Percentiles rank a stretch among this genome's conserved stretches.
Evolutionary conservation across 2,113 vertebrate genomes (phyloP).

Genomic region (Pungitius pungitius): DNA sequence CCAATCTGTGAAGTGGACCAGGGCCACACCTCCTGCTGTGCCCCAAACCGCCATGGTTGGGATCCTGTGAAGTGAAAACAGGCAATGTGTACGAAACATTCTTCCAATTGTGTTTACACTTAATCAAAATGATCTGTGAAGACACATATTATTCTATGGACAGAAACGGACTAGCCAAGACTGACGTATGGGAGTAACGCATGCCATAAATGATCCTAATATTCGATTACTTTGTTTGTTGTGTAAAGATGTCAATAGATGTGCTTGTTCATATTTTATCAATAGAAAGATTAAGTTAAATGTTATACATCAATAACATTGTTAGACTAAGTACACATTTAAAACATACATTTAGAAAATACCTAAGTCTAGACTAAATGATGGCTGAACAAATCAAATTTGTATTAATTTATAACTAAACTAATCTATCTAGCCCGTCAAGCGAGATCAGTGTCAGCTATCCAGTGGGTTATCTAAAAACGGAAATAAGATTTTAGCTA

Average conservation of each 20-base stretch:
- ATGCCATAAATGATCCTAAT: not conserved
- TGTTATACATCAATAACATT: not conserved
- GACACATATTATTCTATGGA: not conserved
- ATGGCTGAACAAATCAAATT: not conserved
- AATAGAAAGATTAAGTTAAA: not conserved
- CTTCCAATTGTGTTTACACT: not conserved
- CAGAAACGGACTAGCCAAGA: not conserved
- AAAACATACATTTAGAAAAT: not conserved
- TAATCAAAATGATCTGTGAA: not conserved
- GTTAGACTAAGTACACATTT: not conserved
- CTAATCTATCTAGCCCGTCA: not conserved
- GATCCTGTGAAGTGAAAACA: slow-evolving; percentile 75
- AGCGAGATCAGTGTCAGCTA: not conserved
- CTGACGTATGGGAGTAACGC: not conserved
- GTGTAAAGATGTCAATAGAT: not conserved
- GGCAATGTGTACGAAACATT: not conserved
- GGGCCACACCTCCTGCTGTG: slow-evolving; percentile 76
- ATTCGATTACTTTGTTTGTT: not conserved
- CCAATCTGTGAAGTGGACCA: slow-evolving; percentile 93
- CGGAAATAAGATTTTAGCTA: not conserved
- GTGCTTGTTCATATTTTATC: not conserved
- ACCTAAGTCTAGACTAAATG: not conserved
- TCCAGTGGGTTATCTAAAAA: not conserved
- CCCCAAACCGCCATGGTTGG: slow-evolving; percentile 86
- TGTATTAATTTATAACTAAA: not conserved